These are phyloP conservation scores for Mythimna albipuncta DNA, from an alignment of 2,888 invertebrate genomes.

Conservation along the genomic window DNA sequence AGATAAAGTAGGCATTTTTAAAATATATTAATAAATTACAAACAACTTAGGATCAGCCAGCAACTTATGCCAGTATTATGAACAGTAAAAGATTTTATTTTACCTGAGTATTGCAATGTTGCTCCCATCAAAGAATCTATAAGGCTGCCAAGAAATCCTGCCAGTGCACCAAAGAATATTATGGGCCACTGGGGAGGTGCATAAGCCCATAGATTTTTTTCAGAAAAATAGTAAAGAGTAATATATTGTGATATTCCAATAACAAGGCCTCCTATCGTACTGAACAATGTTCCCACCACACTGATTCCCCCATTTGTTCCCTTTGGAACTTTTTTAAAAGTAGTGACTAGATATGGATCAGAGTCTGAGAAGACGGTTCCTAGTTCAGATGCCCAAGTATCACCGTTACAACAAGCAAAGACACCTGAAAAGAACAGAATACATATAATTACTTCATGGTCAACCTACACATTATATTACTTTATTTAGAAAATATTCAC, in stretches of 20 bases:
- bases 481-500: neutral
- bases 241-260: slow-evolving; percentile 94
- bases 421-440: slow-evolving; percentile 88
- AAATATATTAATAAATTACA: no score
- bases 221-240: slow-evolving; percentile 92
- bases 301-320: slow-evolving; percentile 98
- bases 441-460: neutral
- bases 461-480: no score
- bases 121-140: slow-evolving; percentile 96
- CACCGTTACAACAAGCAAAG: slow-evolving; percentile 95
- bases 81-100: neutral
- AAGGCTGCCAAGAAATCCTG: slow-evolving; percentile 95
- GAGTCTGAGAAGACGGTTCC: slow-evolving; percentile 93
- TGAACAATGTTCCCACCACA: slow-evolving; percentile 89
- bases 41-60: no score
- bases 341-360: slow-evolving; percentile 94
- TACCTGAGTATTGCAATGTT: slow-evolving; percentile 96
- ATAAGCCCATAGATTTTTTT: slow-evolving; percentile 88
- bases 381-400: slow-evolving; percentile 97
- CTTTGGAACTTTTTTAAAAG: slow-evolving; percentile 93
- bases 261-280: slow-evolving; percentile 92
- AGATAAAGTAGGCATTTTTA: no score
- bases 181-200: slow-evolving; percentile 95
- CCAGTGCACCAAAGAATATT: slow-evolving; percentile 93
- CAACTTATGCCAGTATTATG: no score